These are phyloP conservation scores for Epinotia nisella DNA, from an alignment of 2,888 invertebrate genomes.

Conservation along the genomic window DNA sequence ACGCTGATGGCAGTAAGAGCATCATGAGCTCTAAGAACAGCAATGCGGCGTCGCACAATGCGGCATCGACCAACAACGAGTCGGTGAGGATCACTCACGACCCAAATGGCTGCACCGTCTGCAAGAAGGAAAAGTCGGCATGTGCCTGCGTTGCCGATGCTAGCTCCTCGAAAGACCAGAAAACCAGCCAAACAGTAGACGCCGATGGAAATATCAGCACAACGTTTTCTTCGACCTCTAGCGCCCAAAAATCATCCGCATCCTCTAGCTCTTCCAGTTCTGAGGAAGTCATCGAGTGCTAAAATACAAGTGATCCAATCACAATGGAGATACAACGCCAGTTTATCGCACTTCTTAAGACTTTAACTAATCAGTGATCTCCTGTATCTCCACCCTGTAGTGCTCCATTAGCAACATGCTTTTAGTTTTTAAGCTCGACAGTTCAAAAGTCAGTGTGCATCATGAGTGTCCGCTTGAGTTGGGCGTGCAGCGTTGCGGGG, in stretches of 20 bases:
- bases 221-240: not conserved
- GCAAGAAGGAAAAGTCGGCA: not conserved
- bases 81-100: not conserved
- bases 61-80: not conserved
- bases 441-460: no score
- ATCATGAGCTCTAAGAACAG: not conserved
- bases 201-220: not conserved
- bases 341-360: no score
- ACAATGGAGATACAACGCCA: no score
- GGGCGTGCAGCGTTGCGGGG: no score
- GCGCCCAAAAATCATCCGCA: not conserved
- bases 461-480: no score
- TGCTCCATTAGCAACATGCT: no score
- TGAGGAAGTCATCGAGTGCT: not conserved
- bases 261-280: conserved; percentile 7
- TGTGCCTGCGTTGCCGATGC: not conserved
- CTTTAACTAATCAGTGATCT: no score
- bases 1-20: not conserved
- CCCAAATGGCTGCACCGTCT: not conserved
- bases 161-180: not conserved
- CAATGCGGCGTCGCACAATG: not conserved
- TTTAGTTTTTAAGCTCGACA: no score
- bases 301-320: not conserved
- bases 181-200: not conserved
- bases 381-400: no score